Percentiles rank a stretch among this genome's conserved stretches.
Evolutionary conservation across 35 echinoderm and acorn worm genomes (phyloP).

Genomic region (Diadema setosum): DNA sequence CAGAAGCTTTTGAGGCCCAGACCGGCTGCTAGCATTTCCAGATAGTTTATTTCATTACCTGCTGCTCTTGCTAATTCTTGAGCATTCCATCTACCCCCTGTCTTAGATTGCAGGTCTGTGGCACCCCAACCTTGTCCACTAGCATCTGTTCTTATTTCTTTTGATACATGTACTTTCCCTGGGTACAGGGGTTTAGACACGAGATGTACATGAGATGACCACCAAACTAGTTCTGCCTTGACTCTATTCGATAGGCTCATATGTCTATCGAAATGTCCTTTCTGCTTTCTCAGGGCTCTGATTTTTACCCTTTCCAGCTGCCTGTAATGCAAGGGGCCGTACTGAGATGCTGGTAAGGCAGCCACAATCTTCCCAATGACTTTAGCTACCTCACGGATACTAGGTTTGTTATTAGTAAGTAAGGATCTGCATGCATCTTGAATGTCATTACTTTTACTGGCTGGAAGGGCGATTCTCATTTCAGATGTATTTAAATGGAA

Average conservation of each 20-base stretch:
- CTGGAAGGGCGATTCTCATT: too few relatives aligned
- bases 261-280: slow-evolving; percentile 42
- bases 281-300: slow-evolving; percentile 32
- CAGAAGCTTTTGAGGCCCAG: slow-evolving; percentile 56
- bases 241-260: slow-evolving; percentile 20
- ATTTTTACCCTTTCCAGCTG: slow-evolving; percentile 59
- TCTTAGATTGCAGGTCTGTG: slow-evolving; percentile 17
- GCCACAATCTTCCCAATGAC: slow-evolving; percentile 66
- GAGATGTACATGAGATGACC: slow-evolving; percentile 32
- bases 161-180: slow-evolving; percentile 23
- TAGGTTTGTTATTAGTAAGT: neutral
- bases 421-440: too few relatives aligned
- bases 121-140: slow-evolving; percentile 50
- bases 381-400: slow-evolving; percentile 34
- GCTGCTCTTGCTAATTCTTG: neutral
- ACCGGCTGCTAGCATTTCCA: slow-evolving; percentile 28
- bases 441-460: too few relatives aligned
- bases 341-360: slow-evolving; percentile 49
- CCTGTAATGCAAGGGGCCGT: slow-evolving; percentile 74
- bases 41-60: slow-evolving; percentile 41
- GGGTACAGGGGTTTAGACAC: neutral
- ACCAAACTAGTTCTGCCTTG: slow-evolving; percentile 46
- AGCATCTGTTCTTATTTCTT: slow-evolving; percentile 36
- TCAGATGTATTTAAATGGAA: too few relatives aligned
- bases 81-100: slow-evolving; percentile 49